Conservation (phyloP, 2,113 vertebrate genomes). For the Cyphomyrus plagiostoma region DNA sequence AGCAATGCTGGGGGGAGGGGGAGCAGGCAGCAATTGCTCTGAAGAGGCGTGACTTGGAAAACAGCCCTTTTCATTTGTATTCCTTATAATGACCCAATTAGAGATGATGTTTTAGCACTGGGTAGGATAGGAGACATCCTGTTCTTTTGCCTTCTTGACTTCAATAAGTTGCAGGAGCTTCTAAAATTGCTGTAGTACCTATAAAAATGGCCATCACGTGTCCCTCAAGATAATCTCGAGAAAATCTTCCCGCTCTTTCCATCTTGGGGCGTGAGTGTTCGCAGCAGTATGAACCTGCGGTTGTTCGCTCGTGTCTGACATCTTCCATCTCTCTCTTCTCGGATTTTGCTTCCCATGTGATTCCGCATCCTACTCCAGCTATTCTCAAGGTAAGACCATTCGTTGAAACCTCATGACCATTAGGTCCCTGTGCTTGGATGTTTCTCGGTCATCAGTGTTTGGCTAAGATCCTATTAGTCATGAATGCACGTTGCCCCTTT, state of each 20-base stretch:
- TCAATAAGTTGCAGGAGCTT: background rate
- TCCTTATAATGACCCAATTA: constrained; percentile 48
- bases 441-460: background rate
- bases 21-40: constrained; percentile 50
- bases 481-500: background rate
- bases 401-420: background rate
- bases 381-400: constrained; percentile 62
- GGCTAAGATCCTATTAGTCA: background rate
- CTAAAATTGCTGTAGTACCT: background rate
- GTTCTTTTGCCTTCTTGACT: background rate
- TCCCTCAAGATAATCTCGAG: background rate
- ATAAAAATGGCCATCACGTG: background rate
- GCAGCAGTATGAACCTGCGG: background rate
- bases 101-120: background rate
- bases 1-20: constrained; percentile 35
- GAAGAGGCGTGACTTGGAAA: constrained; percentile 37
- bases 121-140: background rate
- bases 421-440: background rate
- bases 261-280: background rate
- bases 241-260: background rate
- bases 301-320: background rate
- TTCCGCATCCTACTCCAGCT: constrained; percentile 39
- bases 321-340: constrained; percentile 33
- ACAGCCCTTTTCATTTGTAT: constrained; percentile 43
- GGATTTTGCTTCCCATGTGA: constrained; percentile 19